Base-by-base conservation (phyloP, 2,113 vertebrate genomes). In the Symphodus melops region DNA sequence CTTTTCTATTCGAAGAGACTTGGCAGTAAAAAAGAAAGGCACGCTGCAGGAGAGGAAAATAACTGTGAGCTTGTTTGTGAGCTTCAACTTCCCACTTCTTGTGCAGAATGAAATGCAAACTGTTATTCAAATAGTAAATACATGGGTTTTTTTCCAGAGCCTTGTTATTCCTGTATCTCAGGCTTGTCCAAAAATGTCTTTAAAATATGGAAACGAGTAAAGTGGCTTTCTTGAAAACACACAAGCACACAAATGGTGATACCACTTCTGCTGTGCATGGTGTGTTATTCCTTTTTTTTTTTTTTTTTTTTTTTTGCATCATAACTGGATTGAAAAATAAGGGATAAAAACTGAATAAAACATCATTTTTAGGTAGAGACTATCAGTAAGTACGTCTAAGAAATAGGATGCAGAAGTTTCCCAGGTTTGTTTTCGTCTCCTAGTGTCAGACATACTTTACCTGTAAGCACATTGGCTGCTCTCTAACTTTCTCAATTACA, bases 261-360 rank as follows among this genome's bases (percentile, higher is more conserved):
- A 48, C 8, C 42, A 8, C 28, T 5, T 12, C 77, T 48, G 78
- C 33, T 4, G 16, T 1, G 44, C 25, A 9, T 17, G 54, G 21
- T 4, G 20, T 49, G 56, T 75, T 81, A 69, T 81, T 81, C 81
- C 46, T 79, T 75, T 81, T 23, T 28, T 54, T 7, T 20, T 81
- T 83, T 46, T 79, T 75, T 81, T 83, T 46, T 79, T 75, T 81
- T 23, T 28, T 54, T 7, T 20, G 54, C 62, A 65, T 77, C 64
- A 82, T 62, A 73, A 66, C 53, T 48, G 44, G 8, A 1, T 36
- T 60, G 54, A 61, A 78, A 74, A 79, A 73, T 59, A 48, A 66
- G 16, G 25, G 56, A 76, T 79, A 66, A 21, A 79, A 77, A 77
- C 57, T 33, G 83, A 83, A 83, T 87, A 80, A 76, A 86, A 79